Conservation (phyloP, 2,113 vertebrate genomes). For the Lophochroa leadbeateri region DNA sequence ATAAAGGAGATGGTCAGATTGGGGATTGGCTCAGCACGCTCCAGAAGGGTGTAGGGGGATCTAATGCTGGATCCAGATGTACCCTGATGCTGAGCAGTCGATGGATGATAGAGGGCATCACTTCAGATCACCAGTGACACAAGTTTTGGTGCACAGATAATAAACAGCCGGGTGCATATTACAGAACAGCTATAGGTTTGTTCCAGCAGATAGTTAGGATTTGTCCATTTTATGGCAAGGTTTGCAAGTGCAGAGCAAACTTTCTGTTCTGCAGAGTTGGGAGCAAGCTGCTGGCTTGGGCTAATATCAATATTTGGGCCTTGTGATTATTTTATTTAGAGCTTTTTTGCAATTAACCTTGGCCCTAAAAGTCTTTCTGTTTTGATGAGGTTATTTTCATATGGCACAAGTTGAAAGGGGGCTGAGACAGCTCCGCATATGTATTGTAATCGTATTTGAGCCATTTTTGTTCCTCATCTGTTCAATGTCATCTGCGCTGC, state of each 20-base stretch:
- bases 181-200: not conserved
- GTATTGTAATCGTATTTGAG: slow-evolving; percentile 33
- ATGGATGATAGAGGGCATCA: not conserved
- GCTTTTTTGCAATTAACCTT: slow-evolving; percentile 48
- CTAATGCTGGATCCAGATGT: not conserved
- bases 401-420: slow-evolving; percentile 9
- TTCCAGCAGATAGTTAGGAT: not conserved
- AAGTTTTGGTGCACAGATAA: not conserved
- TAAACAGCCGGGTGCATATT: not conserved
- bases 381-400: slow-evolving; percentile 61
- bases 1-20: not conserved
- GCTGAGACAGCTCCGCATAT: not conserved
- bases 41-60: not conserved
- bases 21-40: accelerated
- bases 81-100: not conserved
- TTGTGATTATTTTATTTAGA: not conserved
- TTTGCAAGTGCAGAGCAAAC: not conserved
- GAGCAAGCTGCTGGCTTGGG: not conserved
- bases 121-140: not conserved
- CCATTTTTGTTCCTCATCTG: slow-evolving; percentile 61
- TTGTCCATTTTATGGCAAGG: not conserved
- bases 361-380: not conserved
- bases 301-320: not conserved
- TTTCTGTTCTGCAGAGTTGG: not conserved
- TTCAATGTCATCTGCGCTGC: slow-evolving; percentile 57